Evolutionary conservation across 2,888 invertebrate genomes (phyloP), one percentile per base, ranked within the genome.

Genomic region (Meteorus cinctellus): DNA sequence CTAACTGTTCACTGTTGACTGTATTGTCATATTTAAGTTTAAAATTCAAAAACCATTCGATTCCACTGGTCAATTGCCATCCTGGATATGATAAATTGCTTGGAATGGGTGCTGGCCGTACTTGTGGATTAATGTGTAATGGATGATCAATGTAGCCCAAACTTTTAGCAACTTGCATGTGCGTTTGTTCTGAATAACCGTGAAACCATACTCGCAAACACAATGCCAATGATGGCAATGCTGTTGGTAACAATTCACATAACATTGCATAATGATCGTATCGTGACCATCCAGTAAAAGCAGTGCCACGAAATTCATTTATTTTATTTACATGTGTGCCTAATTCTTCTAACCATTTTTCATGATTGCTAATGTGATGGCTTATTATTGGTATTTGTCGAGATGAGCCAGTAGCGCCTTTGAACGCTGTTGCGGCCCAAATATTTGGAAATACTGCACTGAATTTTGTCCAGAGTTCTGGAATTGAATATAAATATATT

Each of bases 341-440:
- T 0, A 94, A 85, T 81, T 92, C 92, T 14, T 90, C 85, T 12
- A 94, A 83, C 95, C 96, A 96, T 2, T 94, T 93, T 78, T 93
- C 92, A 77, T 96, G 95, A 88, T 96, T 96, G 81, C 94, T 94
- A 14, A 94, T 90, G 84, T 96, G 96, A 78, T 95, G 93, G 31
- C 90, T 90, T 71, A 93, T 92, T 14, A 94, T 91, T 0, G 96
- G 94, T 73, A 95, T 85, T 77, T 93, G 93, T 89, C 94, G 93
- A 82, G 92, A 92, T 73, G 94, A 93, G 0, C 96, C 95, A 77
- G 95, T 95, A 0, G 97, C 96, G 1, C 97, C 97, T 90, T 97
- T 97, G 86, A 93, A 97, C 0, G 96, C 96, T 36, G 95, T 94
- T 0, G 94, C 97, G 0, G 92, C 92, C 96, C 96, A 96, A 24